Evolutionary conservation across 2,113 vertebrate species (phyloP).

Genomic region (Ploceus nigricollis): DNA sequence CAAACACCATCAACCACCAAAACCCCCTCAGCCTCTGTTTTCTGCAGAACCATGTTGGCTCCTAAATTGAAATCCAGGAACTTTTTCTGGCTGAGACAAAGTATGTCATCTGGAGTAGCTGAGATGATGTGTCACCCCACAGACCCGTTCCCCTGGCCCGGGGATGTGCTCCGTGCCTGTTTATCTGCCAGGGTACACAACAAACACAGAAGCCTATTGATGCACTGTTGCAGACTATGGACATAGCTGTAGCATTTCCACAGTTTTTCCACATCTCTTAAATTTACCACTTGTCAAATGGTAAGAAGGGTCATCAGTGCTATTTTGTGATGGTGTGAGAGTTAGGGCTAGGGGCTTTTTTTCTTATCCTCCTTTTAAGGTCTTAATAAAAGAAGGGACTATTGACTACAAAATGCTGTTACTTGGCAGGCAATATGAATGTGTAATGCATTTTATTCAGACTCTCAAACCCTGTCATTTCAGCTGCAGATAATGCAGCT

Average conservation of each 20-base stretch:
- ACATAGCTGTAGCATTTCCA: not conserved
- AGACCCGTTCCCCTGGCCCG: accelerated
- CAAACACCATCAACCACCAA: not conserved
- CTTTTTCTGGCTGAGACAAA: not conserved
- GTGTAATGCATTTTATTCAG: not conserved
- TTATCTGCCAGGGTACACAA: not conserved
- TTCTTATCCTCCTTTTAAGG: not conserved
- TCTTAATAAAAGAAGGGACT: not conserved
- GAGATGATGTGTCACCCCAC: not conserved
- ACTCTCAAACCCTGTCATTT: not conserved
- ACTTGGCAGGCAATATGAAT: not conserved
- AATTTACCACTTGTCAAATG: not conserved
- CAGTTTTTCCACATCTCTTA: not conserved
- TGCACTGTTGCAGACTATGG: not conserved
- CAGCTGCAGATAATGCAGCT: not conserved
- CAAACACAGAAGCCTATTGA: not conserved
- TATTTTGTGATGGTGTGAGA: not conserved
- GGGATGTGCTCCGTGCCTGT: accelerated
- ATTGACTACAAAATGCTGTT: not conserved
- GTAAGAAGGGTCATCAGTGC: not conserved
- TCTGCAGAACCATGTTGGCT: not conserved
- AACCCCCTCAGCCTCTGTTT: not conserved
- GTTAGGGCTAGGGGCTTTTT: not conserved
- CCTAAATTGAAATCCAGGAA: not conserved
- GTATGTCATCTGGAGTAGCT: not conserved